phyloP scores from a whole-genome alignment of 2,113 vertebrate genomes.

The Sturnus vulgaris region DNA sequence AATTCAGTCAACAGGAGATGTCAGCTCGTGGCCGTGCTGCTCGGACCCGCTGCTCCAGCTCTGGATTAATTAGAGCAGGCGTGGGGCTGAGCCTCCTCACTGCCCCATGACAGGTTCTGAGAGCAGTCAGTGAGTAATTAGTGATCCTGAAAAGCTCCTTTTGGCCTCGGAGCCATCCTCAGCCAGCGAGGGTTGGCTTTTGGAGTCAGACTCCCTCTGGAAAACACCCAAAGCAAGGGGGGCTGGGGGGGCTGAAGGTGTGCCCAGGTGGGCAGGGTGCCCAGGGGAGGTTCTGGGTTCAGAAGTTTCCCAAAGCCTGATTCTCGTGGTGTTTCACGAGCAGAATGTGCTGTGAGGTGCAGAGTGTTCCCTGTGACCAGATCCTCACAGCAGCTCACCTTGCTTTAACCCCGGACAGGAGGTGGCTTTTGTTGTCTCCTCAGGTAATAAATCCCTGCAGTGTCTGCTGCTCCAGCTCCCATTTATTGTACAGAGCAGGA shows the following conservation, averaged over 20 bases:
- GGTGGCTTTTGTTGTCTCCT: background rate
- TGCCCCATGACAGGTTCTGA: background rate
- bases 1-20: conserved; percentile 72
- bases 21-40: background rate
- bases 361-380: fast-evolving
- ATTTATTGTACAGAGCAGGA: background rate
- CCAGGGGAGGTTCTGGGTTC: background rate
- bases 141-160: background rate
- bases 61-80: background rate
- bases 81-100: fast-evolving
- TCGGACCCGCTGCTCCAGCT: background rate
- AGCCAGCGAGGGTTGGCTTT: background rate
- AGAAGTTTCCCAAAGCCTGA: background rate
- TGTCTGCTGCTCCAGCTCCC: background rate
- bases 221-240: fast-evolving
- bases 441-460: background rate
- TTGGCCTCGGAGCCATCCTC: background rate
- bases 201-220: background rate
- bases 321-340: fast-evolving
- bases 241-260: background rate
- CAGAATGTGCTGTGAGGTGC: fast-evolving
- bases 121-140: background rate
- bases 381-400: background rate
- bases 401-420: background rate
- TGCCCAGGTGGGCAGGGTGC: background rate